Evolutionary conservation across 2,113 vertebrate species (phyloP).

Genomic region (Turnix velox): DNA sequence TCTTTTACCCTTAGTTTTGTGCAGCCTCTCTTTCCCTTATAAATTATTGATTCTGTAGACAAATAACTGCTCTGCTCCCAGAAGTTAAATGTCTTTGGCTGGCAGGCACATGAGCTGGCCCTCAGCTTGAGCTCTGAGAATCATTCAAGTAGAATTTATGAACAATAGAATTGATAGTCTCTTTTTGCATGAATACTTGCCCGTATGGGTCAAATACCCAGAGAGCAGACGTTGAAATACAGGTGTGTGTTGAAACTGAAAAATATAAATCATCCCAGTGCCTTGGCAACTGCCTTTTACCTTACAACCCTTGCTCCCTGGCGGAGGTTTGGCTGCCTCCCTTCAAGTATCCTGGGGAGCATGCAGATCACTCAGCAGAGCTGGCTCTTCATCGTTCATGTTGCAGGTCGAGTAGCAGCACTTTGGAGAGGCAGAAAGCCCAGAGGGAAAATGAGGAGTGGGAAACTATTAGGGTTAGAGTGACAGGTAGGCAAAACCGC

Average conservation of each 20-base stretch:
- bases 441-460: not conserved
- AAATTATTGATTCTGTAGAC: conserved; percentile 51
- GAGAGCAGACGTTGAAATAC: conserved; percentile 16
- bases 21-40: not conserved
- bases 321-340: not conserved
- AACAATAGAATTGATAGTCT: not conserved
- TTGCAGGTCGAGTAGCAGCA: accelerated
- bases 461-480: not conserved
- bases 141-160: conserved; percentile 24
- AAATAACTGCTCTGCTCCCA: conserved; percentile 5
- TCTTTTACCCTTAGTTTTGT: not conserved
- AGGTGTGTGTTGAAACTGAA: not conserved
- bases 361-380: not conserved
- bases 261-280: not conserved
- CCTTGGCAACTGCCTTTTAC: not conserved
- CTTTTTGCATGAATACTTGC: not conserved
- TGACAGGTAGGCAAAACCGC: not conserved
- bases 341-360: not conserved
- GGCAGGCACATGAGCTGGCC: not conserved
- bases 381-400: not conserved
- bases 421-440: not conserved
- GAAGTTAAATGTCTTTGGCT: conserved; percentile 38
- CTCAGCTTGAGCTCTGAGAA: conserved; percentile 16
- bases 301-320: not conserved
- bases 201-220: not conserved